phyloP scores from a whole-genome alignment of 1,140 invertebrate species.

The Orius insidiosus region DNA sequence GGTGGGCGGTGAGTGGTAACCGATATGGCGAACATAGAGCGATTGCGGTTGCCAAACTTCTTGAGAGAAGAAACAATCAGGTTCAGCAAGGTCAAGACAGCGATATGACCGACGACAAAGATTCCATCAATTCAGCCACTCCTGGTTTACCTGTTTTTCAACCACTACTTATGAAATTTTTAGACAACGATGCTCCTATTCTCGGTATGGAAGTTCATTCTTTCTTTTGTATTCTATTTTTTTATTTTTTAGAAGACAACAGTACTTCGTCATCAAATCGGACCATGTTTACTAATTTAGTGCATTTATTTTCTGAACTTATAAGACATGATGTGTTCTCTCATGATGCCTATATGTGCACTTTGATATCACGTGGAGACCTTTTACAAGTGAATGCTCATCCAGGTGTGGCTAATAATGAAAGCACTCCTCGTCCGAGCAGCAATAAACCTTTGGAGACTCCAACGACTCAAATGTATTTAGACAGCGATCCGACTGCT shows the following conservation, averaged over 20 bases:
- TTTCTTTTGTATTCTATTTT: not conserved
- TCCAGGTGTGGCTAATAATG: slow-evolving; percentile 3
- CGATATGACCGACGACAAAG: slow-evolving; percentile 43
- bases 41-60: slow-evolving; percentile 79
- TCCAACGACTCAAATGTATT: slow-evolving; percentile 15
- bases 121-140: slow-evolving; percentile 56
- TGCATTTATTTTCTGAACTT: slow-evolving; percentile 87
- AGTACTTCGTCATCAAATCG: slow-evolving; percentile 34
- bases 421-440: slow-evolving; percentile 22
- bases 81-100: slow-evolving; percentile 30
- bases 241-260: slow-evolving; percentile 32
- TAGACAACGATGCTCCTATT: slow-evolving; percentile 79
- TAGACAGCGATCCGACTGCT: slow-evolving; percentile 39
- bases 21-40: slow-evolving; percentile 85
- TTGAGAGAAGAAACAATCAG: slow-evolving; percentile 71
- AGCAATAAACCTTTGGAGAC: slow-evolving; percentile 27
- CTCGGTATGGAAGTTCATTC: slow-evolving; percentile 34
- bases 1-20: slow-evolving; percentile 90
- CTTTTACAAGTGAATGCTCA: slow-evolving; percentile 33
- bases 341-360: slow-evolving; percentile 95
- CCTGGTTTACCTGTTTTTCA: slow-evolving; percentile 75
- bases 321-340: slow-evolving; percentile 93
- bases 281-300: slow-evolving; percentile 81
- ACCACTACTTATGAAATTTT: slow-evolving; percentile 73
- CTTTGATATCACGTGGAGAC: slow-evolving; percentile 86